Percentiles rank a stretch among this genome's conserved stretches.
Conservation (phyloP, 1,140 invertebrate species). For the Drosophila paulistorum region DNA sequence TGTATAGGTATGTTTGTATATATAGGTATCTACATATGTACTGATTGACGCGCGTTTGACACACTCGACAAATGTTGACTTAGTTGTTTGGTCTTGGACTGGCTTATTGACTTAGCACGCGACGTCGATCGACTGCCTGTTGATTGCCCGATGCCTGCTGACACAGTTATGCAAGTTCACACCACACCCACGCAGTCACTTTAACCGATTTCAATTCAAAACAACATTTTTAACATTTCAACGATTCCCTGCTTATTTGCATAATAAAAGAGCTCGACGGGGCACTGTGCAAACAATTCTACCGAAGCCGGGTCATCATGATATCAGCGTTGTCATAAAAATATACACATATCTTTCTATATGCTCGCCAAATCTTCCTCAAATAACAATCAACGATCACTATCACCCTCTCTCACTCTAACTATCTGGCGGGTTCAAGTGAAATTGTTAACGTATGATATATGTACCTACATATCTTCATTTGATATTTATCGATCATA, state of each 20-base stretch:
- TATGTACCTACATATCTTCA: constrained; percentile 50
- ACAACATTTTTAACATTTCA: constrained; percentile 10
- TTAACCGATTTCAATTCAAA: constrained; percentile 46
- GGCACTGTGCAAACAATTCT: constrained; percentile 57
- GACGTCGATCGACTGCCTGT: constrained; percentile 5
- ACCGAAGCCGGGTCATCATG: constrained; percentile 54
- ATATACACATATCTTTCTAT: not conserved
- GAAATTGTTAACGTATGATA: constrained; percentile 59
- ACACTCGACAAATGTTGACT: constrained; percentile 79
- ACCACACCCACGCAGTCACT: constrained; percentile 70
- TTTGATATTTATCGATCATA: constrained; percentile 29
- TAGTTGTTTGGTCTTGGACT: constrained; percentile 25
- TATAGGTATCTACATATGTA: constrained; percentile 19
- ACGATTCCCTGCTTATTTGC: constrained; percentile 50
- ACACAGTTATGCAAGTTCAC: constrained; percentile 79
- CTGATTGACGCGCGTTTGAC: constrained; percentile 71
- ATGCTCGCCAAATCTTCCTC: constrained; percentile 68
- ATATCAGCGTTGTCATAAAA: constrained; percentile 63
- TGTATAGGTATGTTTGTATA: constrained; percentile 8
- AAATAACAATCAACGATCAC: constrained; percentile 39
- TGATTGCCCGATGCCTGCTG: constrained; percentile 30
- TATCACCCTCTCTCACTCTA: not conserved
- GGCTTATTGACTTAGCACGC: constrained; percentile 56
- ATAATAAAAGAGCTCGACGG: constrained; percentile 44
- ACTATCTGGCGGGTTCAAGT: constrained; percentile 59